Percentiles rank a stretch among this genome's conserved stretches.
Evolutionary conservation across 2,113 vertebrate genomes (phyloP).

Genomic region (Silurus meridionalis): DNA sequence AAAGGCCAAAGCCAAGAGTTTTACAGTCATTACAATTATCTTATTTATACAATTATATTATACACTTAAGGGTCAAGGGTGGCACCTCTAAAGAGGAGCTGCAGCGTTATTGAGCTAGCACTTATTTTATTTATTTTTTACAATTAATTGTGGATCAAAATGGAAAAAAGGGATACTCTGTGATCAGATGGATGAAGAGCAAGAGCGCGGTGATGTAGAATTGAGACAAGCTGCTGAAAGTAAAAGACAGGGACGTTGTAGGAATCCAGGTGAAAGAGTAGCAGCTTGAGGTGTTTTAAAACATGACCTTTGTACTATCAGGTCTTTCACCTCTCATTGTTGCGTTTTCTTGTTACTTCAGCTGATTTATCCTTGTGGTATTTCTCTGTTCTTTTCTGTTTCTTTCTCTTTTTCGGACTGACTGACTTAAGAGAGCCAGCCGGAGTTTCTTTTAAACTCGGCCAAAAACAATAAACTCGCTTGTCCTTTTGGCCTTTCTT

Average conservation of each 20-base stretch:
- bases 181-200: not conserved
- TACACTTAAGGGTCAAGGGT: too few species aligned
- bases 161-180: not conserved
- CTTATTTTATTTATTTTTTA: too few species aligned
- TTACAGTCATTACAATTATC: not conserved
- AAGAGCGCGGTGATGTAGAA: not conserved
- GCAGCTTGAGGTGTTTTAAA: conserved; percentile 59
- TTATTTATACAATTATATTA: too few species aligned
- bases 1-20: conserved; percentile 65
- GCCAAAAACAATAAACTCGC: conserved; percentile 42
- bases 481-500: conserved; percentile 43
- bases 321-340: conserved; percentile 45
- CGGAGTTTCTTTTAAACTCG: conserved; percentile 23
- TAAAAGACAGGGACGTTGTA: not conserved
- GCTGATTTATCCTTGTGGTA: conserved; percentile 12
- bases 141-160: not conserved
- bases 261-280: not conserved
- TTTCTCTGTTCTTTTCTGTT: conserved; percentile 22
- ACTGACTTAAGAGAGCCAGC: not conserved
- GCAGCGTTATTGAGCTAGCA: too few species aligned
- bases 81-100: too few species aligned
- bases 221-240: not conserved
- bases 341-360: conserved; percentile 9
- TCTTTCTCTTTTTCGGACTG: not conserved
- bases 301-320: conserved; percentile 51